Base-by-base conservation (phyloP, 2,113 vertebrate genomes). In the Sorex fumeus region DNA sequence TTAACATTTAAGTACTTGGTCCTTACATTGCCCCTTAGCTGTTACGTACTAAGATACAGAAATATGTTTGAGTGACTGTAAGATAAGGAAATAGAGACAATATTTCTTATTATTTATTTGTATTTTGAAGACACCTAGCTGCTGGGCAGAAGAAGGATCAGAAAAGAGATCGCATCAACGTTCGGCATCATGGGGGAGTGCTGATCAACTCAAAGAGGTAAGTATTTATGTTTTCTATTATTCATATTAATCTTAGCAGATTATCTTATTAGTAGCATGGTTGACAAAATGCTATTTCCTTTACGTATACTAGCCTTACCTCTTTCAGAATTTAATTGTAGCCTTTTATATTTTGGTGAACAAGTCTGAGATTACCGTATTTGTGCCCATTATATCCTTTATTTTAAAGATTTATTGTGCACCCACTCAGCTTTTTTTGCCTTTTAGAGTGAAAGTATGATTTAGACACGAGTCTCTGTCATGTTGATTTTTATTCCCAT, bases 191-290 rank as follows among this genome's bases (percentile, higher is more conserved):
- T 99, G 99, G 99, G 98, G 99, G 85, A 99, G 99, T 89, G 98
- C 99, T 50, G 99, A 99, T 97, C 99, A 99, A 93, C 98, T 99
- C 28, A 99, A 99, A 98, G 99, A 99, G 98, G 99, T 99, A 98
- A 97, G 95, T 94, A 67, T 27, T 93, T 91, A 53, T 74, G 25
- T 67, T 95, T 94, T n/a, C 15, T 60, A 0, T 47, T 34, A 70
- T 8, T 53, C 95, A 3, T 50, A 53, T 86, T 43, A 32, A 23
- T 85, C 34, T 34, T 66, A 45, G 77, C 34, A 67, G 69, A 60
- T 77, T 80, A 40, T 74, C 43, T 93, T 80, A 53, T 9, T 78
- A 8, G 75, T 83, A 82, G 36, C 47, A 28, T 8, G 30, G 30
- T 67, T 62, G 77, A 32, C 43, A 12, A 77, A 82, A 53, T 83